Base-by-base conservation (phyloP, 2,797 vertebrate species). In the Gymnoscopelus braueri region DNA sequence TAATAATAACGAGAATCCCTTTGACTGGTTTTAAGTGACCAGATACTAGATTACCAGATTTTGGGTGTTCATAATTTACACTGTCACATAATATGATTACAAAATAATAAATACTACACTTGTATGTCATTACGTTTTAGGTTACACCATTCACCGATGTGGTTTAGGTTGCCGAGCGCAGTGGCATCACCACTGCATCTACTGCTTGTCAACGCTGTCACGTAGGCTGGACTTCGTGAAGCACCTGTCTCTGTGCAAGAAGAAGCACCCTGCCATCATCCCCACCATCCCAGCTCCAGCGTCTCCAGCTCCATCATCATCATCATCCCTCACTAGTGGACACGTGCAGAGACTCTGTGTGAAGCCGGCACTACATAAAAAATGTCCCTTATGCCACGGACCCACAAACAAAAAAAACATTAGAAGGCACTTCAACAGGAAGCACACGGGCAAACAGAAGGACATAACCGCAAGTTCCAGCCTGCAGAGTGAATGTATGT, bases 61-160 rank as follows among this genome's bases (percentile, higher is more conserved):
- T 59, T 5, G 44, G 54, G 55, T 67, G 29, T 58, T 67, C 47
- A 11, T 49, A 49, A 58, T 49, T 29, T 26, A 50, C 54, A 50
- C 26, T 53, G 26, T 47, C 0, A 61, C 29, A 60, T 50, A 49
- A 15, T 6, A 19, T 13, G 11, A 51, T 51, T 5, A 6, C 24
- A 64, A 35, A 14, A 52, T 51, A 44, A 54, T 62, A 55, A 9
- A 26, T 62, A 48, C 11, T 60, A 51, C n/a, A 55, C 24, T 60
- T 60, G 47, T 61, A 47, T 53, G 48, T 32, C 32, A 5, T n/a
- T 69, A 7, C 61, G 58, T 69, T 63, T 55, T 49, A 63, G 60
- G 67, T 23, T 69, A 69, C 47, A 69, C 50, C 59, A 62, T 69
- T 63, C 67, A 69, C 67, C 55, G 51, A 63, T 69, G 67, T 69